Conservation (phyloP, 2,797 vertebrate genomes). For the Anisognathus igniventris region DNA sequence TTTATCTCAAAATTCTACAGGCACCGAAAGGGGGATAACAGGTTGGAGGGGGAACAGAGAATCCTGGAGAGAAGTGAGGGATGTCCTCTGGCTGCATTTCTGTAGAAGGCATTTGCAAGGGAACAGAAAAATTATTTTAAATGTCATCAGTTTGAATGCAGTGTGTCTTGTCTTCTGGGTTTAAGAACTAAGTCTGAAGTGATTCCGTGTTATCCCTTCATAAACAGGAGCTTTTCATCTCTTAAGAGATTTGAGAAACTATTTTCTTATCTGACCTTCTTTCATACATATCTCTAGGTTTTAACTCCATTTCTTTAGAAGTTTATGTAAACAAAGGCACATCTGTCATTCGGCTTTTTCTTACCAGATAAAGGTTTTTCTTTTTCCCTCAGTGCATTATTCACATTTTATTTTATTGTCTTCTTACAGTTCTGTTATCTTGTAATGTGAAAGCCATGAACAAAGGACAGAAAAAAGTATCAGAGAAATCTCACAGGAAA, state of each 20-base stretch:
- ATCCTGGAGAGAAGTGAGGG: neutral
- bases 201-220: neutral
- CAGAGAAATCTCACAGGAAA: neutral
- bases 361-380: neutral
- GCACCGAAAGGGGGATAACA: neutral
- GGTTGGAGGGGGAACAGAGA: neutral
- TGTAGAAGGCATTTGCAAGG: neutral
- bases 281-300: neutral
- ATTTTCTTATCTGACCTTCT: slow-evolving; percentile 37
- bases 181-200: slow-evolving; percentile 25
- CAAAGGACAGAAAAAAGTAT: neutral
- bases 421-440: neutral
- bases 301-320: neutral
- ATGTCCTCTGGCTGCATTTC: slow-evolving; percentile 38
- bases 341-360: neutral
- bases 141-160: slow-evolving; percentile 49
- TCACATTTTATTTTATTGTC: neutral
- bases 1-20: slow-evolving; percentile 22
- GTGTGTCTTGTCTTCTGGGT: slow-evolving; percentile 15
- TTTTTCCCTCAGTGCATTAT: slow-evolving; percentile 15
- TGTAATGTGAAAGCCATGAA: neutral
- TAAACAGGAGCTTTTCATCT: slow-evolving; percentile 6
- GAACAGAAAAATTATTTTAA: slow-evolving; percentile 18
- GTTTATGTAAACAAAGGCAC: slow-evolving; percentile 11
- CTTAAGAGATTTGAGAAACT: slow-evolving; percentile 14